Percentiles rank a stretch among this genome's conserved stretches.
Conservation (phyloP, 1,140 invertebrate species). For the Drosophila sulfurigaster region DNA sequence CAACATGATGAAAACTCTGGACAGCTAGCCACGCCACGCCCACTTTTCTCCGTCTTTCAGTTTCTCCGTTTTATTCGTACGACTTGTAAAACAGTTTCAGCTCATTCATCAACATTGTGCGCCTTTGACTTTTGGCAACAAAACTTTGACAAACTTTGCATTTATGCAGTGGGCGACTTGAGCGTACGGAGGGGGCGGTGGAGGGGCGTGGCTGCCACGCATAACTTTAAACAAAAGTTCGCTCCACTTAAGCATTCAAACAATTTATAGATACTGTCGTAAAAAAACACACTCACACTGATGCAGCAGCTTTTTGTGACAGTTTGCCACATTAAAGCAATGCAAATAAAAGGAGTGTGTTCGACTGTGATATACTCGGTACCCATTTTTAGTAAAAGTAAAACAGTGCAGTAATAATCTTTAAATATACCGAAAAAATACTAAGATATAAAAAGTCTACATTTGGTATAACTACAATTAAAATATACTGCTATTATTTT, state of each 20-base stretch:
- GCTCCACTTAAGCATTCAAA: conserved; percentile 58
- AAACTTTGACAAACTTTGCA: conserved; percentile 79
- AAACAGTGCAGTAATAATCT: too few species aligned
- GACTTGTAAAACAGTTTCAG: conserved; percentile 50
- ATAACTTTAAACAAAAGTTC: conserved; percentile 53
- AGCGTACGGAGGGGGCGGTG: not conserved
- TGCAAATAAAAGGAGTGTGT: not conserved
- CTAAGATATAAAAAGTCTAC: too few species aligned
- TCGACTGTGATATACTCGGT: too few species aligned
- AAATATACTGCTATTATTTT: too few species aligned
- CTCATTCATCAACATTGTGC: conserved; percentile 75
- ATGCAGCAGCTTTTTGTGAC: not conserved
- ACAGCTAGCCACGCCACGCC: not conserved
- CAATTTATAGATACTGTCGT: conserved; percentile 51
- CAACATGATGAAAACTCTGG: conserved; percentile 46
- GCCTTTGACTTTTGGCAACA: conserved; percentile 78
- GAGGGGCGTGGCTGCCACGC: conserved; percentile 36
- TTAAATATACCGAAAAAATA: too few species aligned
- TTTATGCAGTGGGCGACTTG: conserved; percentile 29
- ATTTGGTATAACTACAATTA: too few species aligned
- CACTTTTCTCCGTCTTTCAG: not conserved
- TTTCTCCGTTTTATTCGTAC: not conserved
- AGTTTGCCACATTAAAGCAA: conserved; percentile 1
- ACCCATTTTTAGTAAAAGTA: too few species aligned
- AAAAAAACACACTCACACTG: conserved; percentile 21